Percentiles rank a stretch among this genome's conserved stretches.
Conservation (phyloP, 2,797 vertebrate genomes). For the Onychomys torridus region DNA sequence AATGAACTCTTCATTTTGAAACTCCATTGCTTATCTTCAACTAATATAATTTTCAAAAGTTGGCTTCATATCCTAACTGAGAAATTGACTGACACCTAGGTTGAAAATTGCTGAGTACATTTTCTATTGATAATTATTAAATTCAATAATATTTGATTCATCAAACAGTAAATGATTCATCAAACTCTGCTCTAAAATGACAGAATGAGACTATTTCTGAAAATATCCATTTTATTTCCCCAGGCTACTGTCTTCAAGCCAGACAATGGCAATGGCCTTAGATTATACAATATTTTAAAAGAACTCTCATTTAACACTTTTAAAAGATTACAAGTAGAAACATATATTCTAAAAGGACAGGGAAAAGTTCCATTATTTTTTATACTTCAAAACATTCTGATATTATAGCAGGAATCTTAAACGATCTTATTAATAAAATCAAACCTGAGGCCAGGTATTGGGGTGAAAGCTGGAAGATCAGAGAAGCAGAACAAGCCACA, state of each 20-base stretch:
- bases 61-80: not conserved
- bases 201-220: not conserved
- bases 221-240: not conserved
- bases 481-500: too few species aligned
- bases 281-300: not conserved
- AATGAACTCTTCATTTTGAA: slow-evolving; percentile 56
- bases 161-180: slow-evolving; percentile 25
- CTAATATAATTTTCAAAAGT: slow-evolving; percentile 37
- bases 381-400: slow-evolving; percentile 9
- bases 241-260: not conserved
- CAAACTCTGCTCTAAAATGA: not conserved
- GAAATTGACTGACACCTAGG: not conserved
- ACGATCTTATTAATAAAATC: too few species aligned
- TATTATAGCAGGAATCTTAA: too few species aligned
- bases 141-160: slow-evolving; percentile 40
- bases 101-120: slow-evolving; percentile 4
- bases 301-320: not conserved
- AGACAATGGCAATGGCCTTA: not conserved
- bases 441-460: too few species aligned
- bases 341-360: not conserved
- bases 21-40: slow-evolving; percentile 20
- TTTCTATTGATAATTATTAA: not conserved
- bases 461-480: too few species aligned
- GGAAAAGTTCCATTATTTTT: slow-evolving; percentile 6
- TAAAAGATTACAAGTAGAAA: not conserved